phyloP scores from a whole-genome alignment of 2,888 invertebrate species.

The Polydrusus cervinus region DNA sequence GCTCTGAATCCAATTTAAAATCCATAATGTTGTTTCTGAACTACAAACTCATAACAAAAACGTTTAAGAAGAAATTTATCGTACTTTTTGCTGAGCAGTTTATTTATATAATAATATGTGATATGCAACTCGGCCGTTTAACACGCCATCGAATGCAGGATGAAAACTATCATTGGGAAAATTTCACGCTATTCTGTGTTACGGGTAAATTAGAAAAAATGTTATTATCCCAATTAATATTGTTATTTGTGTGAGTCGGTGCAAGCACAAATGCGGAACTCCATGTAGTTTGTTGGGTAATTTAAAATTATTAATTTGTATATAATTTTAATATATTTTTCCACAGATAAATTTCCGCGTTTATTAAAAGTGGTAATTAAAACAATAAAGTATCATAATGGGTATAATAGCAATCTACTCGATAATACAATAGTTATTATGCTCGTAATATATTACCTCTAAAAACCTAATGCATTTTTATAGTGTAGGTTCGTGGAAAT shows the following conservation, averaged over 20 bases:
- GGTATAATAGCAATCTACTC: conserved; percentile 36
- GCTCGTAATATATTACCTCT: conserved; percentile 16
- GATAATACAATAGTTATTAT: conserved; percentile 38
- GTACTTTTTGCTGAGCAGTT: too few species aligned
- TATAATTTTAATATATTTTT: conserved; percentile 41
- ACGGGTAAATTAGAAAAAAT: conserved; percentile 32
- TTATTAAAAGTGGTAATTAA: conserved; percentile 45
- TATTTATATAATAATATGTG: conserved; percentile 37
- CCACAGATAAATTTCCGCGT: conserved; percentile 47
- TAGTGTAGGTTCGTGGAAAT: conserved; percentile 13
- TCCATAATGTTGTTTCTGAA: too few species aligned
- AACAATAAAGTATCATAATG: conserved; percentile 40
- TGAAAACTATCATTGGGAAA: conserved; percentile 47
- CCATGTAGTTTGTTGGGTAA: conserved; percentile 42
- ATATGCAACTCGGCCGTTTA: conserved; percentile 39
- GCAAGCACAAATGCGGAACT: conserved; percentile 48
- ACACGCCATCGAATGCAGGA: conserved; percentile 39
- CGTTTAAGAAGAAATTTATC: too few species aligned
- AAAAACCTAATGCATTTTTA: conserved; percentile 16
- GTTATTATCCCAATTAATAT: conserved; percentile 47
- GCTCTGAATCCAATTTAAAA: too few species aligned
- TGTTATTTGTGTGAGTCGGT: conserved; percentile 44
- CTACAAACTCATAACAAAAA: too few species aligned
- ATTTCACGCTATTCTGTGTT: conserved; percentile 43
- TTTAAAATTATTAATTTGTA: conserved; percentile 44